Evolutionary conservation across 1,140 invertebrate species (phyloP), one percentile per base, ranked within the genome.

Genomic region (Pseudomyrmex flavicornis): DNA sequence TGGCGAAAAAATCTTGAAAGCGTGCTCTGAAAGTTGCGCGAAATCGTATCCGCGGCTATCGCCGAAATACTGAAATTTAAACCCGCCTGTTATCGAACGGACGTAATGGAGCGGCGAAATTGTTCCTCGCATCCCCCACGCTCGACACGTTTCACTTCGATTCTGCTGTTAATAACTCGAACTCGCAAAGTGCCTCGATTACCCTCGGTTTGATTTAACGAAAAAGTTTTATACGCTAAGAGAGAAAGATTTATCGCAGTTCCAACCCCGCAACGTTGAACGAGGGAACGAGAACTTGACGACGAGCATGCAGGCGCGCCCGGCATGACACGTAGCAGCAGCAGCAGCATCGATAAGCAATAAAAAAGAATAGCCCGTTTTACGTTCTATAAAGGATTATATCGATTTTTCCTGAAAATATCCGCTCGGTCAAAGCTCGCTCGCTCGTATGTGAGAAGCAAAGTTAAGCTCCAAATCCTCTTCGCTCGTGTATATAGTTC

Each of bases 91-190:
- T 80, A 80, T 80, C 76, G 66, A 80, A n/a, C 66, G 66, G 46
- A 80, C 35, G 15, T 80, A 80, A 80, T 80, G 44, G 54, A 80
- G 76, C 59, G 22, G 66, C 48, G 76, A 80, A 70, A 80, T 80
- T 80, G 76, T 80, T 80, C 35, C 54, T 59, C 46, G 44, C 44
- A 35, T 80, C 66, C 54, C 54, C 13, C 26, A 35, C 12, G 13
- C 46, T 59, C 76, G 76, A 80, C 76, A 80, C 66, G 44, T 72
- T 59, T 72, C 66, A 61, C 76, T 80, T 70, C 54, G 66, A 80
- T 80, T 80, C 76, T 20, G 35, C 66, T 59, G 66, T 80, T 80
- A 80, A 80, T 80, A 80, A 80, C 66, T 72, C 76, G 72, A 70
- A 17, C 76, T 72, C 66, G 12, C 66, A 12, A 72, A 70, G 76